phyloP scores from a whole-genome alignment of 2,888 invertebrate genomes.

The Lacanobia wlatinum region DNA sequence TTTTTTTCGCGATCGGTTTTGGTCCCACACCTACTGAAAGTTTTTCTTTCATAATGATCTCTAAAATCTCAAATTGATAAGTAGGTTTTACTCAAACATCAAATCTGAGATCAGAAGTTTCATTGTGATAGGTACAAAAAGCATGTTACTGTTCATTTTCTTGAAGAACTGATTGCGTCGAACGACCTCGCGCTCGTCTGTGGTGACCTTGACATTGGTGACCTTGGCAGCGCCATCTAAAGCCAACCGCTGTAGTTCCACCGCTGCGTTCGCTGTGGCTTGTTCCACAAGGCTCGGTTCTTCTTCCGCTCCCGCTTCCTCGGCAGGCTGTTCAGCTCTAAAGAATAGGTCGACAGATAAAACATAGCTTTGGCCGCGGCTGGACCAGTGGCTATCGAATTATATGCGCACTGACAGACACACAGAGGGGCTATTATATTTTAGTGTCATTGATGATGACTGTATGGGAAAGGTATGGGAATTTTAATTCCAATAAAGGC shows the following conservation, averaged over 20 bases:
- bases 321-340: constrained; percentile 84
- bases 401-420: neutral
- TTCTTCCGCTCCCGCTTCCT: constrained; percentile 82
- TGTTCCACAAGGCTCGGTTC: constrained; percentile 91
- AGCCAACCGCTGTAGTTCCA: constrained; percentile 92
- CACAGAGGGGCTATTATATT: neutral
- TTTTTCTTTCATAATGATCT: too few relatives aligned
- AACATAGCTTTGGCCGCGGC: neutral
- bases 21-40: too few relatives aligned
- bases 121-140: neutral
- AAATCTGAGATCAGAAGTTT: too few relatives aligned
- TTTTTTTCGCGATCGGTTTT: too few relatives aligned
- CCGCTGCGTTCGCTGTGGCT: constrained; percentile 92
- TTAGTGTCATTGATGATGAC: neutral
- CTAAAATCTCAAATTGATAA: too few relatives aligned
- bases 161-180: constrained; percentile 83
- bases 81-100: too few relatives aligned
- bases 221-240: constrained; percentile 94
- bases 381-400: neutral
- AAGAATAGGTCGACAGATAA: neutral
- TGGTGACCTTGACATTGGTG: constrained; percentile 94
- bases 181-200: constrained; percentile 93
- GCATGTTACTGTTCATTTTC: constrained; percentile 81
- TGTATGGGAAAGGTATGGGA: neutral
- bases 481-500: too few relatives aligned